phyloP scores from a whole-genome alignment of 2,888 invertebrate genomes.

The Coelopa pilipes region DNA sequence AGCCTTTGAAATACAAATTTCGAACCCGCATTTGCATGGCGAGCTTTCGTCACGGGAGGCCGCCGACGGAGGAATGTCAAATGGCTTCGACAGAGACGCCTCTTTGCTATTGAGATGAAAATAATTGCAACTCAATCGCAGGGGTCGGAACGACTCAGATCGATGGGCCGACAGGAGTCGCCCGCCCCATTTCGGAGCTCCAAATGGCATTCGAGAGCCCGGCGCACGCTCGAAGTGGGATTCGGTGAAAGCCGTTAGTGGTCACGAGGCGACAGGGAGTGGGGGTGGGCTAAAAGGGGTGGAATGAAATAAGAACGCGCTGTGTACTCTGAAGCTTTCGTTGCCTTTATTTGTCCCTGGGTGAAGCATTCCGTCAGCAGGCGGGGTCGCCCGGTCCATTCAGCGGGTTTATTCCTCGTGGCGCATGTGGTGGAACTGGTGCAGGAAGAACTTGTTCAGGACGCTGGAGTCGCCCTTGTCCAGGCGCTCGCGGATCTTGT shows the following conservation, averaged over 20 bases:
- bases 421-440: conserved; percentile 41
- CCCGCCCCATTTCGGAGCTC: no score
- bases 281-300: no score
- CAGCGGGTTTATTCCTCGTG: conserved; percentile 16
- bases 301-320: no score
- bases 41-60: neutral
- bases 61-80: neutral
- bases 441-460: conserved; percentile 45
- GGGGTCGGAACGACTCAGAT: no score
- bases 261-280: no score
- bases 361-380: neutral
- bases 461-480: conserved; percentile 43
- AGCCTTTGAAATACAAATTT: conserved; percentile 41
- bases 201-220: no score
- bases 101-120: neutral
- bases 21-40: conserved; percentile 35
- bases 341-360: neutral
- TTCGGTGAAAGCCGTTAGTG: no score
- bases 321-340: no score
- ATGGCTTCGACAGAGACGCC: neutral
- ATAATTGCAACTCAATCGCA: no score
- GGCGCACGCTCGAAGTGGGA: no score
- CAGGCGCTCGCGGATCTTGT: conserved; percentile 49
- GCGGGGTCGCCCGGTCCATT: neutral
- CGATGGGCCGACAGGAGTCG: no score